Evolutionary conservation across 2,113 vertebrate species (phyloP).

Genomic region (Podilymbus podiceps): DNA sequence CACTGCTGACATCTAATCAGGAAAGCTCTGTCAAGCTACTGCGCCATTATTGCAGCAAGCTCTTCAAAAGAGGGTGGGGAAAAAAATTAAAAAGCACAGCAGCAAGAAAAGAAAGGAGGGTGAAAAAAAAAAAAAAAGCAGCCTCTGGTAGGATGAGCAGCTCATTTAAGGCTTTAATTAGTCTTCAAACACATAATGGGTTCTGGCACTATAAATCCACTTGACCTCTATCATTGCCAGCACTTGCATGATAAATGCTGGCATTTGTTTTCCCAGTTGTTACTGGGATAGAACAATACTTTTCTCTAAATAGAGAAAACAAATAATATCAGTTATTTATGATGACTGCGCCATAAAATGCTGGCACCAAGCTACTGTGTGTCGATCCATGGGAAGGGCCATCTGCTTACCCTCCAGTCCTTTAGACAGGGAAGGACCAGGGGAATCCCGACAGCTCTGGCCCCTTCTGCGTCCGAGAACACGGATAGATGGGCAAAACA

Average conservation of each 20-base stretch:
- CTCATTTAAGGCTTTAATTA: constrained; percentile 60
- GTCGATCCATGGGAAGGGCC: neutral
- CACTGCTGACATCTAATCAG: neutral
- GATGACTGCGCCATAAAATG: neutral
- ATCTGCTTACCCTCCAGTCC: neutral
- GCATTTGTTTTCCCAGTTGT: constrained; percentile 42
- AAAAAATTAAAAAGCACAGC: neutral
- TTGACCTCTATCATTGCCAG: constrained; percentile 60
- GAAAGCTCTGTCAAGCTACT: neutral
- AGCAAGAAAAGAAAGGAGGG: neutral
- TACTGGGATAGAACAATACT: constrained; percentile 20
- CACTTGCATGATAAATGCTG: constrained; percentile 26
- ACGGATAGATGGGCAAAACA: neutral
- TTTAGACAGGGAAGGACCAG: neutral
- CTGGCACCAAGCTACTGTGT: neutral
- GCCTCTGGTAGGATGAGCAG: constrained; percentile 38
- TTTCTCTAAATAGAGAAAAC: neutral
- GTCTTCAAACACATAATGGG: constrained; percentile 56
- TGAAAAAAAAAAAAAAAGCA: neutral
- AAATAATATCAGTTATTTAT: constrained; percentile 23
- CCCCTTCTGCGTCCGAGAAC: neutral
- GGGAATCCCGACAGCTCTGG: neutral
- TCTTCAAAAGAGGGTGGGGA: neutral
- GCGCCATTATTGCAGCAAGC: neutral
- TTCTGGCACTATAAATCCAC: constrained; percentile 56